Percentiles rank a stretch among this genome's conserved stretches.
phyloP scores from a whole-genome alignment of 2,113 vertebrate genomes.

The Lepidothrix coronata region DNA sequence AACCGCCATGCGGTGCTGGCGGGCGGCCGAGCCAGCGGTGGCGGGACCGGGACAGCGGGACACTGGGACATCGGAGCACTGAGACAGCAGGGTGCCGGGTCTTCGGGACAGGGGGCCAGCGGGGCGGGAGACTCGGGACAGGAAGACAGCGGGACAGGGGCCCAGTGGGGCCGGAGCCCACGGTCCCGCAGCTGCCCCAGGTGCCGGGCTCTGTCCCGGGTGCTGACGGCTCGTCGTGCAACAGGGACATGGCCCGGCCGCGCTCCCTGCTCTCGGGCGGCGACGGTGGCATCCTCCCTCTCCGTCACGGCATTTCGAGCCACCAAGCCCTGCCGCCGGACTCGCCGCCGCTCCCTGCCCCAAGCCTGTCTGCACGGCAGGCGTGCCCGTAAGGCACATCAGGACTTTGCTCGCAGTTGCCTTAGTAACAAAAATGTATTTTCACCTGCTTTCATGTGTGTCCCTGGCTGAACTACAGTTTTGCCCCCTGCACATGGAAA shows the following conservation, averaged over 20 bases:
- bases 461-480: conserved; percentile 16
- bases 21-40: neutral
- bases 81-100: neutral
- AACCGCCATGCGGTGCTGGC: neutral
- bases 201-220: conserved; percentile 66
- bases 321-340: neutral
- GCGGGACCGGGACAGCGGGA: neutral
- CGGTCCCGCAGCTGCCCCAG: neutral
- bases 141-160: neutral
- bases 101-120: neutral
- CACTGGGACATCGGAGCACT: neutral
- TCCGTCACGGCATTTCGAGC: accelerated
- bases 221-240: conserved; percentile 58
- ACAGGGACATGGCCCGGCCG: neutral
- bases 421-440: conserved; percentile 76
- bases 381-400: conserved; percentile 33
- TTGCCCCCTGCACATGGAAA: neutral
- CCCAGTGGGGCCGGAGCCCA: neutral
- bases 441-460: conserved; percentile 14
- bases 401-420: conserved; percentile 70
- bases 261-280: neutral
- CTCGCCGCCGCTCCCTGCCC: neutral
- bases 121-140: neutral
- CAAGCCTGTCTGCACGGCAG: conserved; percentile 24
- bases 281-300: neutral